Conservation (phyloP, 64 coral and sea anemone species). For the Stichodactyla helianthus region DNA sequence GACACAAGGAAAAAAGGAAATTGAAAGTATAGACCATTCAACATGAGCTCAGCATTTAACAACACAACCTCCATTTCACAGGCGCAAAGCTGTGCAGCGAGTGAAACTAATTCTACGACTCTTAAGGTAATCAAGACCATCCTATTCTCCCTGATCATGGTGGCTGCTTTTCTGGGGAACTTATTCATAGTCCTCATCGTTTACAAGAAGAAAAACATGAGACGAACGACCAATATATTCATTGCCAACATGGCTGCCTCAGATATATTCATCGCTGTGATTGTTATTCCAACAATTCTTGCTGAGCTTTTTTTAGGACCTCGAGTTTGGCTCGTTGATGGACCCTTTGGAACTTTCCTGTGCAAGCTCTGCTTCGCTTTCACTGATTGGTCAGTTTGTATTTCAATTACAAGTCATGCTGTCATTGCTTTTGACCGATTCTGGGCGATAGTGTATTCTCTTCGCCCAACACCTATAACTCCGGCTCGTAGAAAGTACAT, state of each 20-base stretch:
- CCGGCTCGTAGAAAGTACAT: conserved; percentile 5
- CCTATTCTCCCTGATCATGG: not conserved
- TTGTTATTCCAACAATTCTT: conserved; percentile 45
- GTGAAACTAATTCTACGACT: not conserved
- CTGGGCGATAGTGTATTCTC: conserved; percentile 38
- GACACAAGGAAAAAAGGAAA: not conserved
- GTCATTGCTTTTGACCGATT: conserved; percentile 71
- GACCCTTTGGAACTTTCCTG: conserved; percentile 22
- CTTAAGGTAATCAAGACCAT: not conserved
- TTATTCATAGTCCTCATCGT: not conserved
- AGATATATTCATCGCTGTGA: conserved; percentile 31
- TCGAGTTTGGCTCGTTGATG: conserved; percentile 35
- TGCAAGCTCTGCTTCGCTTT: conserved; percentile 42
- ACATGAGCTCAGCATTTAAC: not conserved
- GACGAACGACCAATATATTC: conserved; percentile 34
- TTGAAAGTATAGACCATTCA: not conserved
- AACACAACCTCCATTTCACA: not conserved
- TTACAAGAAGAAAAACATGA: conserved; percentile 36
- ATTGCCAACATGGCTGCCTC: conserved; percentile 74
- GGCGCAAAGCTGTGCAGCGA: not conserved
- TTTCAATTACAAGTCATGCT: conserved; percentile 55
- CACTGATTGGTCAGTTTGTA: conserved; percentile 50
- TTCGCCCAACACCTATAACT: conserved; percentile 34
- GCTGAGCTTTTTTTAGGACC: not conserved
- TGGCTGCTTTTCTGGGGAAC: not conserved